phyloP scores from a whole-genome alignment of 2,113 vertebrate species.

The Trinectes maculatus region DNA sequence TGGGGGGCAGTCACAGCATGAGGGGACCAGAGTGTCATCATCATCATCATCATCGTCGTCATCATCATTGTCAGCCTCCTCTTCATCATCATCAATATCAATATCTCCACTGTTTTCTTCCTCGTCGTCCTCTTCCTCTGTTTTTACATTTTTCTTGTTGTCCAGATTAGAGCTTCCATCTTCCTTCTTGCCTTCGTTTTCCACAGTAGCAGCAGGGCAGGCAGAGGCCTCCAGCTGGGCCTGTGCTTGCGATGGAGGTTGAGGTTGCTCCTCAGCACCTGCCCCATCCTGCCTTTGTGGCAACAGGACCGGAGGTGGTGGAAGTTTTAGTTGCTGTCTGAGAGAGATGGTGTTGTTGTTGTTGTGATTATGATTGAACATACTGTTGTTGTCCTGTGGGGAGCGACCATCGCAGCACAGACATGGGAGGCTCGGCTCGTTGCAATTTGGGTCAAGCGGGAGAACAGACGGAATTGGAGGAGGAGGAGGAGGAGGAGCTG shows the following conservation, averaged over 20 bases:
- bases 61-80: constrained; percentile 64
- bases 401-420: constrained; percentile 87
- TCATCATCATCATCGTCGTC: constrained; percentile 83
- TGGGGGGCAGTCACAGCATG: constrained; percentile 82
- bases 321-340: constrained; percentile 76
- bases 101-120: constrained; percentile 69
- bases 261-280: constrained; percentile 43
- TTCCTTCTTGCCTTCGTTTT: constrained; percentile 41
- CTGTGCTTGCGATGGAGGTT: constrained; percentile 32
- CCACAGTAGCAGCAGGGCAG: constrained; percentile 39
- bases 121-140: constrained; percentile 67
- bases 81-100: constrained; percentile 72
- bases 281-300: constrained; percentile 64
- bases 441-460: constrained; percentile 92
- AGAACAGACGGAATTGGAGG: constrained; percentile 56
- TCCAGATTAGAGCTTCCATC: constrained; percentile 49
- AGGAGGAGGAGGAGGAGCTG: constrained; percentile 40
- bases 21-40: constrained; percentile 87
- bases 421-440: constrained; percentile 89
- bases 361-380: constrained; percentile 86
- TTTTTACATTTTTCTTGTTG: constrained; percentile 63
- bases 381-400: constrained; percentile 78
- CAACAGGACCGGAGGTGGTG: constrained; percentile 59
- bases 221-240: constrained; percentile 46
- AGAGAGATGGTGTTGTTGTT: constrained; percentile 83